phyloP scores from a whole-genome alignment of 2,888 invertebrate species.

The Synanthedon vespiformis region DNA sequence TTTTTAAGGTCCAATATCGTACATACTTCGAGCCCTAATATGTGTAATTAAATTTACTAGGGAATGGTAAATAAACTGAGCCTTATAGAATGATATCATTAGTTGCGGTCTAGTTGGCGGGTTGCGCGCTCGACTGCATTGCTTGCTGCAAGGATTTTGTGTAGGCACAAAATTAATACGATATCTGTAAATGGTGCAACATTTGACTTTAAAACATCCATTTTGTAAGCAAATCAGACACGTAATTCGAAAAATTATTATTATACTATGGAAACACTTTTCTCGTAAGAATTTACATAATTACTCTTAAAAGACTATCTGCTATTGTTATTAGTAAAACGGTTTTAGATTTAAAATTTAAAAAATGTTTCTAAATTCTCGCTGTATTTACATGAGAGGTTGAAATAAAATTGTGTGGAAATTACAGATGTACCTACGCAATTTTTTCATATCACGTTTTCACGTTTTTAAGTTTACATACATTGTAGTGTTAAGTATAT shows the following conservation, averaged over 20 bases:
- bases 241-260: background rate
- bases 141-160: conserved; percentile 19
- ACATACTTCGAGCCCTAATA: background rate
- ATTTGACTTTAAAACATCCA: background rate
- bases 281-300: too few relatives aligned
- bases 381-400: too few relatives aligned
- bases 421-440: background rate
- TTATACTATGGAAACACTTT: too few relatives aligned
- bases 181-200: background rate
- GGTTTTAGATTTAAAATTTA: too few relatives aligned
- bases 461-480: background rate
- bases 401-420: too few relatives aligned
- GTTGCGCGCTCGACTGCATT: conserved; percentile 28
- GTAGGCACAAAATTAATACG: conserved; percentile 2
- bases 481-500: background rate
- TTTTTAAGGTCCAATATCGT: too few relatives aligned
- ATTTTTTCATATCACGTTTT: background rate
- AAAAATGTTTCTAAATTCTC: too few relatives aligned
- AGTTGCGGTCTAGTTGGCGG: conserved; percentile 28
- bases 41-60: background rate
- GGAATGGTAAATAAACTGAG: conserved; percentile 2
- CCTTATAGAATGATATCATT: conserved; percentile 8
- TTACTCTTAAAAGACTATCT: too few relatives aligned
- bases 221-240: background rate
- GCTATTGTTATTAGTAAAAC: too few relatives aligned